These are phyloP conservation scores for Stenodema calcarata DNA, from an alignment of 2,888 invertebrate genomes.

Conservation along the genomic window DNA sequence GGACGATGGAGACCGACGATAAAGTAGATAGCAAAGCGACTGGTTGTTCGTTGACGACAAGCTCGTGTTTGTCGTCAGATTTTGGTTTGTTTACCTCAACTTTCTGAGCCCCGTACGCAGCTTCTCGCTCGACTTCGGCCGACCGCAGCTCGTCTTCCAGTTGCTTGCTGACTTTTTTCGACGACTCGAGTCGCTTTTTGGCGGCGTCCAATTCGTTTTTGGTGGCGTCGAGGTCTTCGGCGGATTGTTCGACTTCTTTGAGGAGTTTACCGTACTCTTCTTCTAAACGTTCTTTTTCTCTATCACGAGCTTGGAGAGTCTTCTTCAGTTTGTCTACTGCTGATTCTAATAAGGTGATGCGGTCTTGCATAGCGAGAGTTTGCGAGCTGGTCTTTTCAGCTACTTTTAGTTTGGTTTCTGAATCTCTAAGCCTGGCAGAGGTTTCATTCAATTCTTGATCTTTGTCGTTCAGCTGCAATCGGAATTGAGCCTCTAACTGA, in stretches of 20 bases:
- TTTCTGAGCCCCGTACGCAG: conserved; percentile 63
- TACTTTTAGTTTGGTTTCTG: conserved; percentile 64
- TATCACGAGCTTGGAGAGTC: conserved; percentile 60
- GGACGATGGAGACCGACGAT: conserved; percentile 44
- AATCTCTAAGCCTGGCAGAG: conserved; percentile 65
- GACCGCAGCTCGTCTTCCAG: conserved; percentile 65
- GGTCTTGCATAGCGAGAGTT: conserved; percentile 51
- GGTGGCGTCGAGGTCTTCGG: conserved; percentile 62
- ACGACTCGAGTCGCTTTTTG: conserved; percentile 55
- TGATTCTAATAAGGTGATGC: conserved; percentile 64
- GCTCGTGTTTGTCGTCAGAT: not conserved
- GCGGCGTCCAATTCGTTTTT: not conserved
- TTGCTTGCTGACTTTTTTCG: conserved; percentile 62
- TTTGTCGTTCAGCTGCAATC: conserved; percentile 67
- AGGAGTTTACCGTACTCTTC: conserved; percentile 64
- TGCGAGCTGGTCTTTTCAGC: not conserved
- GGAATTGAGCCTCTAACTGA: conserved; percentile 71
- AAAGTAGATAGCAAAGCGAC: conserved; percentile 5
- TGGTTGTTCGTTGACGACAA: conserved; percentile 27
- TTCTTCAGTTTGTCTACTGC: conserved; percentile 67
- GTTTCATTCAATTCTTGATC: conserved; percentile 65
- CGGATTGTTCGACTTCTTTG: conserved; percentile 65
- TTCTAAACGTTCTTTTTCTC: conserved; percentile 61
- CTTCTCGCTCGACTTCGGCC: conserved; percentile 64
- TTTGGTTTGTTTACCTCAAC: conserved; percentile 59